A percentile compares a stretch with the other conserved stretches of the same genome.
Conservation (phyloP, 2,113 vertebrate genomes). For the Piliocolobus tephrosceles region DNA sequence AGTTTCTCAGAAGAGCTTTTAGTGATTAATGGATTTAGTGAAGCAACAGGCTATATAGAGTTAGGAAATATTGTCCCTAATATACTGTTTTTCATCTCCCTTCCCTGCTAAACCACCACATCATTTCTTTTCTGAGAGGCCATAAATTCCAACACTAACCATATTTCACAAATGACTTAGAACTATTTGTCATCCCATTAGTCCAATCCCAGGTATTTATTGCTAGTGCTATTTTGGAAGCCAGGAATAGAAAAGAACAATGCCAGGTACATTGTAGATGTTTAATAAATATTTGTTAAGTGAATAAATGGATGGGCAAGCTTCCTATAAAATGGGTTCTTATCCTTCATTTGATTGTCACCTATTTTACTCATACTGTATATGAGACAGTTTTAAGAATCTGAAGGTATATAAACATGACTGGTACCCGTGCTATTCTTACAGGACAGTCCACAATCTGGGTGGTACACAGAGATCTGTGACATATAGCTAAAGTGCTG, state of each 20-base stretch:
- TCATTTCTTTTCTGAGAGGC: neutral
- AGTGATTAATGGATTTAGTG: neutral
- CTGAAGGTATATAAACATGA: neutral
- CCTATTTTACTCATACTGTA: neutral
- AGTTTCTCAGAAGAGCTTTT: conserved; percentile 22
- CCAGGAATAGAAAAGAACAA: neutral
- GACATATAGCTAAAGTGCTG: neutral
- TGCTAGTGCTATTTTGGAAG: neutral
- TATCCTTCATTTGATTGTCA: neutral
- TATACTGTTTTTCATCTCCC: neutral
- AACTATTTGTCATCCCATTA: neutral
- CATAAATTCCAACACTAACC: neutral
- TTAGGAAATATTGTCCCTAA: neutral
- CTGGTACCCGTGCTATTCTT: neutral
- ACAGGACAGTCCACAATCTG: neutral
- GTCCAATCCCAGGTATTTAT: neutral
- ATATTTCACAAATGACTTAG: neutral
- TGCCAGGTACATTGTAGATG: neutral
- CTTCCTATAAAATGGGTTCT: neutral
- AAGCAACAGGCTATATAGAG: neutral
- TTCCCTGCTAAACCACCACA: neutral
- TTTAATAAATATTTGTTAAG: neutral
- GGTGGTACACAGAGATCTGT: neutral
- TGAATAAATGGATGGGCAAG: neutral
- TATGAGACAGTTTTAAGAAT: neutral